Evolutionary conservation across 2,797 vertebrate species (phyloP).

Genomic region (Novumbra hubbsi): DNA sequence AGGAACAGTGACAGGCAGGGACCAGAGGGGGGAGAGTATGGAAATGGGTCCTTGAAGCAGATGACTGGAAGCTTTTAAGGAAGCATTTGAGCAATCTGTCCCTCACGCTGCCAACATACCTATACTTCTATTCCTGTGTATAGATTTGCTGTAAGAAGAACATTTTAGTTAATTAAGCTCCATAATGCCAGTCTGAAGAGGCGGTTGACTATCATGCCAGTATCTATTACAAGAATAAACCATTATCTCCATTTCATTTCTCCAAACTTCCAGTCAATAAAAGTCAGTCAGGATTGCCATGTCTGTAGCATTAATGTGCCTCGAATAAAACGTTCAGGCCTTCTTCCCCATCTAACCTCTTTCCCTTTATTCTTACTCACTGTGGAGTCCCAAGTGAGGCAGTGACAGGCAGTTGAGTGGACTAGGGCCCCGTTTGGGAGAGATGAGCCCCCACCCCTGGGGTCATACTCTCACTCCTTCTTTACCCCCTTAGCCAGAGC

Average conservation of each 20-base stretch:
- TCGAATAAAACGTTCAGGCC: conserved; percentile 3
- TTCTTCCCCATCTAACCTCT: conserved; percentile 8
- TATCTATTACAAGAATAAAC: not conserved
- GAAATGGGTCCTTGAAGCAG: not conserved
- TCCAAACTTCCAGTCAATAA: not conserved
- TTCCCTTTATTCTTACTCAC: conserved; percentile 9
- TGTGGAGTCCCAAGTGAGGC: conserved; percentile 15
- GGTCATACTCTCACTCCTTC: not conserved
- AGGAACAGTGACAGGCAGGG: conserved; percentile 35
- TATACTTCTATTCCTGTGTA: not conserved
- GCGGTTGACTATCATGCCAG: not conserved
- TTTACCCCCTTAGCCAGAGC: conserved; percentile 8
- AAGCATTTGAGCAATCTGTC: not conserved
- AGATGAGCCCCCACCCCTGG: conserved; percentile 21
- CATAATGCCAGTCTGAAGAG: not conserved
- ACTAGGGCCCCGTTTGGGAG: conserved; percentile 10
- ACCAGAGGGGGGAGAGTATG: conserved; percentile 15
- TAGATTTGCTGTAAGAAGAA: not conserved
- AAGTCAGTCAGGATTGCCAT: not conserved
- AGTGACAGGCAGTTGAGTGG: not conserved
- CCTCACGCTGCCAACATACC: not conserved
- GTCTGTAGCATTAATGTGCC: not conserved
- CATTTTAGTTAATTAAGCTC: not conserved
- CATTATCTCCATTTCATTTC: not conserved
- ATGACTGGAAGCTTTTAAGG: not conserved